These are phyloP conservation scores for Zootermopsis nevadensis DNA, from an alignment of 2,888 invertebrate genomes.

Conservation along the genomic window DNA sequence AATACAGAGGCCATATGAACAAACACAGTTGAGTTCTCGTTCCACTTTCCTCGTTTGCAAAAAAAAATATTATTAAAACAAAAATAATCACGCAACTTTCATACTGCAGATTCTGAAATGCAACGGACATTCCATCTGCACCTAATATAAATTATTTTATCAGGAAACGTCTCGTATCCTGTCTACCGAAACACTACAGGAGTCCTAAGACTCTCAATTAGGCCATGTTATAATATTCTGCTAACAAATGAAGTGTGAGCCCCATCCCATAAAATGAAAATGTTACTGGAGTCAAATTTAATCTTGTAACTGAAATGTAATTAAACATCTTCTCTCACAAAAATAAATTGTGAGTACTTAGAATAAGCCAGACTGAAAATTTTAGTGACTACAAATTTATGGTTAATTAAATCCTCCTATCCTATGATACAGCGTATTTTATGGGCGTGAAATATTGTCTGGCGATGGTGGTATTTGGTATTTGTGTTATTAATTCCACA, in stretches of 20 bases:
- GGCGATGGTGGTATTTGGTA: too few relatives aligned
- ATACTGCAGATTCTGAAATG: not conserved
- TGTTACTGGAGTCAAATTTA: too few relatives aligned
- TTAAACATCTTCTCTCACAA: too few relatives aligned
- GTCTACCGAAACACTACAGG: not conserved
- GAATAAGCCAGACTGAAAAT: too few relatives aligned
- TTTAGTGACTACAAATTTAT: too few relatives aligned
- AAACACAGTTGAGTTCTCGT: not conserved
- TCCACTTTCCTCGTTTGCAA: not conserved
- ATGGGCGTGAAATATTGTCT: too few relatives aligned
- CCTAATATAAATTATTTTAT: not conserved
- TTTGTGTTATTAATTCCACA: too few relatives aligned
- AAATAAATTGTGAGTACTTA: too few relatives aligned
- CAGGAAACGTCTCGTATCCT: not conserved
- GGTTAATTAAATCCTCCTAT: too few relatives aligned
- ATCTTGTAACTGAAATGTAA: too few relatives aligned
- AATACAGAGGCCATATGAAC: not conserved
- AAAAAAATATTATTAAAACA: not conserved
- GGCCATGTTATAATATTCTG: not conserved
- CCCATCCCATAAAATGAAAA: too few relatives aligned
- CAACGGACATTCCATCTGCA: not conserved
- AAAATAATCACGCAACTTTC: not conserved
- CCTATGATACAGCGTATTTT: too few relatives aligned
- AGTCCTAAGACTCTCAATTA: conserved; percentile 7
- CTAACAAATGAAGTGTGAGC: not conserved